Base-by-base conservation (phyloP, 2,888 invertebrate species). In the Abrostola tripartita region DNA sequence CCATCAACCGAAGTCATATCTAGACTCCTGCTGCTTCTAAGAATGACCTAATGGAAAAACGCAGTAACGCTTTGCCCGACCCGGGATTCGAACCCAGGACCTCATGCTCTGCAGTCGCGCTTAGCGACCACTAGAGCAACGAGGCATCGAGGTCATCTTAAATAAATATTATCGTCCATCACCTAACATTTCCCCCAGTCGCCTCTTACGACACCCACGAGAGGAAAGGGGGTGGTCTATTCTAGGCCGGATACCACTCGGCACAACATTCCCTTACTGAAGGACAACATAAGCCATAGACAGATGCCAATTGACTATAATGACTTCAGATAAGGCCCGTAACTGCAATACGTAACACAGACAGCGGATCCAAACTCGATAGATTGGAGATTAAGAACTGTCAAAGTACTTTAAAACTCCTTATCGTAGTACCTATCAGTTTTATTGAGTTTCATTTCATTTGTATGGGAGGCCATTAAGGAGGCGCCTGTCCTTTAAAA, bases 391-490 rank as follows among this genome's bases (percentile, higher is more conserved):
- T 74, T 76, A 65, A 66, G 55, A 70, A 74, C 75, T 78, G 75
- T 78, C 75, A 74, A 78, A 74, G 78, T 67, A 67, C 61, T 76
- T 78, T 62, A 62, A 61, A 76, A 76, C 75, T 76, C 47, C 61
- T 58, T 74, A 75, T 74, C 75, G 12, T 41, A 11, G 41, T 44
- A 69, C 66, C 75, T 70, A 76, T 76, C 66, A 74, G 59, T 64
- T 75, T 74, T 70, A 75, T 74, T 78, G 64, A 78, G 71, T 78
- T 74, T 64, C 74, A 57, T 74, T 74, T 66, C 74, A 66, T 74
- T 75, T 75, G 70, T 74, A 69, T 73, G 60, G 49, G 11, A 47
- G 41, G 49, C 53, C 37, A 53, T 70, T 52, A 70, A 8, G 38
- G 36, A 24, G 44, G 44, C 24, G 9, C 44, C 12, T 12, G 9